Evolutionary conservation across 1,140 invertebrate species (phyloP).

Genomic region (Holcopasites calliopsidis): DNA sequence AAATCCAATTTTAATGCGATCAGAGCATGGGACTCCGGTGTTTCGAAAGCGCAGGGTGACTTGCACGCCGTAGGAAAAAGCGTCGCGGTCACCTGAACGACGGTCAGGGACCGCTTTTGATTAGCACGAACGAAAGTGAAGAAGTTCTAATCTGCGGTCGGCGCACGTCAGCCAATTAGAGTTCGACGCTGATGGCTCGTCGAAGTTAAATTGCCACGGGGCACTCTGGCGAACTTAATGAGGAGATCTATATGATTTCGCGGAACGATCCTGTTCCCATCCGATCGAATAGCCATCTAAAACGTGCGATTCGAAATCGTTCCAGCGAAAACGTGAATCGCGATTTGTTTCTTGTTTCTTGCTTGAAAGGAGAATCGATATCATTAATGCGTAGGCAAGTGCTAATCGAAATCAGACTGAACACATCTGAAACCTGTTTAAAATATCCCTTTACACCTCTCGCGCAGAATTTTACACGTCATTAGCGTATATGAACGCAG

Average conservation of each 20-base stretch:
- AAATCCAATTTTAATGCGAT: conserved; percentile 54
- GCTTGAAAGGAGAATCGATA: background rate
- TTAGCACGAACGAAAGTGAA: conserved; percentile 51
- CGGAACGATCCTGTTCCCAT: conserved; percentile 26
- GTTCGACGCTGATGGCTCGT: conserved; percentile 26
- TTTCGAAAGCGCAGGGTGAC: conserved; percentile 10
- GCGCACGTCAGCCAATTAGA: conserved; percentile 62
- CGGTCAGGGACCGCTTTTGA: conserved; percentile 27
- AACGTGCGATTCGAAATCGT: background rate
- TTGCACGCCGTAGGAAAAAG: conserved; percentile 22
- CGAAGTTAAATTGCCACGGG: conserved; percentile 57
- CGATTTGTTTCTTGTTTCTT: background rate
- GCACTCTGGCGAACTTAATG: conserved; percentile 31
- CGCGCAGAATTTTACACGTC: too few relatives aligned
- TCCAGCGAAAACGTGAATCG: background rate
- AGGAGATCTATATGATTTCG: conserved; percentile 39
- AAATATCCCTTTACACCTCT: too few relatives aligned
- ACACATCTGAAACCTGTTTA: too few relatives aligned
- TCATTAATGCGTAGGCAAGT: too few relatives aligned
- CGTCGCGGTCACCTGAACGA: background rate
- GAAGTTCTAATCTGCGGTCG: conserved; percentile 56
- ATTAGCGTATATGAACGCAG: too few relatives aligned
- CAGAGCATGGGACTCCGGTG: conserved; percentile 4
- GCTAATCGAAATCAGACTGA: too few relatives aligned
- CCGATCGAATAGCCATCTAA: background rate